These are phyloP conservation scores for Argopecten irradians DNA, from an alignment of 1,140 invertebrate genomes.

Conservation along the genomic window DNA sequence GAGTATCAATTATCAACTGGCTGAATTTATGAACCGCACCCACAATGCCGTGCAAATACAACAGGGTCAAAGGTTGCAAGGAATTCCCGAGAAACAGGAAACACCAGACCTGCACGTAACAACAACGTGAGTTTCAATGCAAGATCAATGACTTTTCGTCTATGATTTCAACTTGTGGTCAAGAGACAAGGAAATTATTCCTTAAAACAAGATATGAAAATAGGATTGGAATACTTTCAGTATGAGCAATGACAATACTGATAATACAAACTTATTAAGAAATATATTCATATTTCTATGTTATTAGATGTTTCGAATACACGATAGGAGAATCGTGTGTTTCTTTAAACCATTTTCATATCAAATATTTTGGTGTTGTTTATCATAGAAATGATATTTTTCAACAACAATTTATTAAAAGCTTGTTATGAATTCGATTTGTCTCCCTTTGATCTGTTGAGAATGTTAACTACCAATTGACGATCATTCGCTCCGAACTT, in stretches of 20 bases:
- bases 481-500: not conserved
- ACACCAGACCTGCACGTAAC: not conserved
- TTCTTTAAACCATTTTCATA: not conserved
- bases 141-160: not conserved
- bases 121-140: not conserved
- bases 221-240: not conserved
- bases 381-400: not conserved
- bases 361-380: not conserved
- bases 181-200: constrained; percentile 2
- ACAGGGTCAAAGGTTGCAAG: not conserved
- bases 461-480: not conserved
- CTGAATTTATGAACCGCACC: not conserved
- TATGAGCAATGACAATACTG: not conserved
- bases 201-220: not conserved
- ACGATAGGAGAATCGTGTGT: not conserved
- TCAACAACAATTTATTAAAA: not conserved
- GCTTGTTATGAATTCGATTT: not conserved
- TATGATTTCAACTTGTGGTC: not conserved
- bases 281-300: not conserved
- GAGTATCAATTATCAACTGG: not conserved
- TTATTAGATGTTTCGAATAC: not conserved
- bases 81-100: not conserved
- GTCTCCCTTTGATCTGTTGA: constrained; percentile 12
- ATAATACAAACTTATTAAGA: not conserved
- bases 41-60: not conserved